Percentiles rank a stretch among this genome's conserved stretches.
These are phyloP conservation scores for Tigriopus japonicus DNA, from an alignment of 1,140 invertebrate genomes.

Conservation along the genomic window DNA sequence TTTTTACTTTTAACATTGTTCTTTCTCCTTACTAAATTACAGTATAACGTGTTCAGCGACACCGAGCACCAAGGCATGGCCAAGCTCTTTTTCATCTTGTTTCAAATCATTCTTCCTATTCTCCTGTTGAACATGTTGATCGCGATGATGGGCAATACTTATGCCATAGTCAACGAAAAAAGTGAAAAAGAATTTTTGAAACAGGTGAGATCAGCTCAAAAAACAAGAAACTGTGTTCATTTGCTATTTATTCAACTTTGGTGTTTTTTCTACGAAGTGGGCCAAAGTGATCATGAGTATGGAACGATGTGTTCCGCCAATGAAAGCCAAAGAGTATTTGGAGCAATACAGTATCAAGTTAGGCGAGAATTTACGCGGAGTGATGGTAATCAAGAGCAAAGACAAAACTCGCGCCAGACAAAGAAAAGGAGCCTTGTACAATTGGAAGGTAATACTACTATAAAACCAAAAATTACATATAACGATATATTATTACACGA, in stretches of 20 bases:
- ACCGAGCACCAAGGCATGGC: constrained; percentile 75
- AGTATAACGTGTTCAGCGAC: constrained; percentile 76
- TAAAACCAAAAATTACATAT: background rate
- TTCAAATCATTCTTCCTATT: constrained; percentile 94
- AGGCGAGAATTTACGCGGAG: constrained; percentile 38
- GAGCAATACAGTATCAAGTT: constrained; percentile 87
- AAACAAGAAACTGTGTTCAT: background rate
- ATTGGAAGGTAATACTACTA: constrained; percentile 67
- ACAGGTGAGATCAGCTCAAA: constrained; percentile 52
- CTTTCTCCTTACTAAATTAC: constrained; percentile 23
- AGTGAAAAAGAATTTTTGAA: constrained; percentile 98
- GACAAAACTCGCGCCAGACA: constrained; percentile 88
- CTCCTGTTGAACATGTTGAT: constrained; percentile 90
- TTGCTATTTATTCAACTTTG: constrained; percentile 2
- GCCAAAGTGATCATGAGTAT: constrained; percentile 92
- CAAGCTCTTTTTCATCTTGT: constrained; percentile 84
- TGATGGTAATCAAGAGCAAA: constrained; percentile 95
- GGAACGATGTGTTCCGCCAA: constrained; percentile 71
- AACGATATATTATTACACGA: background rate
- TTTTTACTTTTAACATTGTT: too few species aligned
- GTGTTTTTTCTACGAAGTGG: constrained; percentile 44
- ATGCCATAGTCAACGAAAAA: constrained; percentile 89
- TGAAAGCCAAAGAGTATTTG: constrained; percentile 69
- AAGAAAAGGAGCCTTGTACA: constrained; percentile 79
- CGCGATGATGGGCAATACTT: constrained; percentile 98